A percentile compares a stretch with the other conserved stretches of the same genome.
phyloP scores from a whole-genome alignment of 2,797 vertebrate species.

The Betta splendens region DNA sequence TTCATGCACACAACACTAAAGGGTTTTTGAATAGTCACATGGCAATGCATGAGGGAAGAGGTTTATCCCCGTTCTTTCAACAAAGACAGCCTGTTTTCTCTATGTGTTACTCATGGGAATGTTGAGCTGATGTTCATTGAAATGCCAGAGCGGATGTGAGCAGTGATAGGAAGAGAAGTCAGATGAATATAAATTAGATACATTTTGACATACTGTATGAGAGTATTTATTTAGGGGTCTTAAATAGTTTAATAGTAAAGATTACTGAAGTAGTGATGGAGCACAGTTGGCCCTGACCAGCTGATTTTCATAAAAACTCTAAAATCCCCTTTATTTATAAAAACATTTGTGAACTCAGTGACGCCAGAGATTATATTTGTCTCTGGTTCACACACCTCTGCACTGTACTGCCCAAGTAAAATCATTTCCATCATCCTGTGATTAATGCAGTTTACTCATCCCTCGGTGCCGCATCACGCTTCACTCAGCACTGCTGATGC shows the following conservation, averaged over 20 bases:
- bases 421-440: constrained; percentile 35
- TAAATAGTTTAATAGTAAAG: neutral
- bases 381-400: constrained; percentile 1
- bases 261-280: neutral
- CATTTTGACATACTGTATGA: neutral
- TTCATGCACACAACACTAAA: constrained; percentile 20
- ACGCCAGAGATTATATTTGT: neutral
- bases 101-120: constrained; percentile 11
- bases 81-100: constrained; percentile 30
- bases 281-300: no score
- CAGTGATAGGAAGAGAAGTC: neutral
- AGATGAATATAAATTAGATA: constrained; percentile 5
- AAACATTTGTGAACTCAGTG: no score
- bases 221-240: neutral
- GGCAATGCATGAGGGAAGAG: constrained; percentile 10
- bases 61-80: constrained; percentile 37
- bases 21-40: constrained; percentile 38
- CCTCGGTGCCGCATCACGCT: constrained; percentile 17
- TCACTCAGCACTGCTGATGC: constrained; percentile 52
- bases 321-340: no score
- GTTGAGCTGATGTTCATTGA: neutral
- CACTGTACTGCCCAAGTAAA: neutral
- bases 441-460: constrained; percentile 60
- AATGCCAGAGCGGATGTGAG: neutral
- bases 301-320: no score